Evolutionary conservation across 2,797 vertebrate species (phyloP).

Genomic region (Cirrhinus molitorella): DNA sequence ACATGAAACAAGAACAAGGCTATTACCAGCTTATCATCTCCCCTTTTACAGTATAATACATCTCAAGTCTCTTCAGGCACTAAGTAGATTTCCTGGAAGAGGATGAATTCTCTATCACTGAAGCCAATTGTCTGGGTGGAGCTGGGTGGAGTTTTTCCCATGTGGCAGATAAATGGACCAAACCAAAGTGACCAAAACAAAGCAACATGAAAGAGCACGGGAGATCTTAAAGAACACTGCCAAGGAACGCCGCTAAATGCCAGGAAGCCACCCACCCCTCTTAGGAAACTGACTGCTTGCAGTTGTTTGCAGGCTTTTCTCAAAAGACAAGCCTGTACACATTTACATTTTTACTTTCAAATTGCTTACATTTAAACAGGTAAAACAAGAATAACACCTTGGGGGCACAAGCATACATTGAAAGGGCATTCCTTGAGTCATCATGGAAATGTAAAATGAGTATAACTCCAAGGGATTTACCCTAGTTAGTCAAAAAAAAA

Average conservation of each 20-base stretch:
- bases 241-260: not conserved
- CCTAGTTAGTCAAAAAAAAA: constrained; percentile 19
- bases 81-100: constrained; percentile 11
- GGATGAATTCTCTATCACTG: constrained; percentile 3
- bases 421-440: not conserved
- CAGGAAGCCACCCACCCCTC: not conserved
- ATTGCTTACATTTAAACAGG: not conserved
- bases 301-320: not conserved
- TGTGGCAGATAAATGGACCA: not conserved
- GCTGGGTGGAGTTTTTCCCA: constrained; percentile 37
- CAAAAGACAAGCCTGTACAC: not conserved
- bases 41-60: not conserved
- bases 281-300: not conserved
- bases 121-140: constrained; percentile 6
- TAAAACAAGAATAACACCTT: not conserved
- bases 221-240: constrained; percentile 1
- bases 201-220: constrained; percentile 1
- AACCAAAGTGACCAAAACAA: not conserved
- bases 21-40: not conserved
- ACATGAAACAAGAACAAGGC: not conserved
- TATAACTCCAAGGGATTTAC: not conserved
- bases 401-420: not conserved
- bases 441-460: not conserved
- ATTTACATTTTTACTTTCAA: too few relatives aligned
- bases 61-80: constrained; percentile 3